Evolutionary conservation across 2,797 vertebrate species (phyloP).

Genomic region (Danio jaintianensis): DNA sequence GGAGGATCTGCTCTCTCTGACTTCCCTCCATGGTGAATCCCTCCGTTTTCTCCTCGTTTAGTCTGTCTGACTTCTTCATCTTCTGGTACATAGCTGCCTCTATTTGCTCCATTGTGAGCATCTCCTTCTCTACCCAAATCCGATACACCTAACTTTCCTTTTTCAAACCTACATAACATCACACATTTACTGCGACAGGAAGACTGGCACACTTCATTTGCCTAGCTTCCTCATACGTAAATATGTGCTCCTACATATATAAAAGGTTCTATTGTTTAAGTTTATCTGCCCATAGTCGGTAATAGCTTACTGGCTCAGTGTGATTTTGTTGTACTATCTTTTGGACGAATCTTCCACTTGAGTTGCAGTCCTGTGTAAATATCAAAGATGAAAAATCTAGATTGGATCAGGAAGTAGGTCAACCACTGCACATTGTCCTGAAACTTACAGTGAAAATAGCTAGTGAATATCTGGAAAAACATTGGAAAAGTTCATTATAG

Average conservation of each 20-base stretch:
- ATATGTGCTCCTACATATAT: conserved; percentile 31
- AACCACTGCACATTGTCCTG: background rate
- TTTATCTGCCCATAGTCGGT: conserved; percentile 38
- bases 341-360: background rate
- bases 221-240: conserved; percentile 67
- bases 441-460: background rate
- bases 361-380: conserved; percentile 15
- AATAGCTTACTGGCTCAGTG: background rate
- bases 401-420: conserved; percentile 11
- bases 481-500: background rate
- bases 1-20: conserved; percentile 76
- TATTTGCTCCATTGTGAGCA: conserved; percentile 59
- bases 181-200: conserved; percentile 14
- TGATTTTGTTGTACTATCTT: conserved; percentile 42
- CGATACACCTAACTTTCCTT: background rate
- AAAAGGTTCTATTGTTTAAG: conserved; percentile 71
- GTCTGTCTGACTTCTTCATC: conserved; percentile 10
- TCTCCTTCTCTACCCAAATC: background rate
- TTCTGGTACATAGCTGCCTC: conserved; percentile 31
- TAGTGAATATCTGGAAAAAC: background rate
- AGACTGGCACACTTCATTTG: conserved; percentile 76
- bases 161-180: background rate
- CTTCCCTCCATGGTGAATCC: conserved; percentile 55
- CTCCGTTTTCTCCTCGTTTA: conserved; percentile 19
- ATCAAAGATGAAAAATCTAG: conserved; percentile 12